Base-by-base conservation (phyloP, 53 echinoderm and acorn worm species). In the Echinometra lucunter region DNA sequence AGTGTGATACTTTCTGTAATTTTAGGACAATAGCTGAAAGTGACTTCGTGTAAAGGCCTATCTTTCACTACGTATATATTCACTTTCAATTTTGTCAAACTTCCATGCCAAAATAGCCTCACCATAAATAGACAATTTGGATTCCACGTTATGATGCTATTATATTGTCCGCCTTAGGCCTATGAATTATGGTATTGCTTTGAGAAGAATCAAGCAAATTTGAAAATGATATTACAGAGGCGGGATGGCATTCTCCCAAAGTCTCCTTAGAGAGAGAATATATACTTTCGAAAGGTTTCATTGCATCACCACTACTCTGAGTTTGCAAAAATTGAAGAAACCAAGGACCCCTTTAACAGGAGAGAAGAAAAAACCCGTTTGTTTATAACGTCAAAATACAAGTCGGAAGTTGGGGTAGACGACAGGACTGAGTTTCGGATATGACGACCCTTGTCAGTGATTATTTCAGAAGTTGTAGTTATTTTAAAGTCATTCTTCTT, bases 351-450 rank as follows among this genome's bases (percentile, higher is more conserved):
- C 49, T 30, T 85, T 89, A 28, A 9, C n/a, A n/a, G n/a, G n/a
- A 60, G 60, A 60, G 40, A 57, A 53, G 58, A 18, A 58, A 60
- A 89, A 34, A 89, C 37, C 35, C 89, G 60, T 58, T 89, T 89
- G 89, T 60, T 21, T 89, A 18, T 89, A 60, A 60, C 89, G 58
- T 88, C 88, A 88, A 30, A 88, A 47, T 55, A 37, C 13, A 47
- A 89, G 6, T 19, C 32, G 89, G 89, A 89, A 89, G 58, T 32
- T 89, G 6, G 60, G 89, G 58, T 35, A 89, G 89, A 89, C 89
- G 89, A 15, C 34, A 38, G 63, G 25, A 40, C 89, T 19, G 37
- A 21, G 37, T 58, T 89, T 89, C 89, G 89, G 89, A 89, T 89
- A 60, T 89, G 89, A 89, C 89, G 10, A 60, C 60, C 40, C 37